Conservation (phyloP, 1,140 invertebrate genomes). For the Dolichoris vasculosae region DNA sequence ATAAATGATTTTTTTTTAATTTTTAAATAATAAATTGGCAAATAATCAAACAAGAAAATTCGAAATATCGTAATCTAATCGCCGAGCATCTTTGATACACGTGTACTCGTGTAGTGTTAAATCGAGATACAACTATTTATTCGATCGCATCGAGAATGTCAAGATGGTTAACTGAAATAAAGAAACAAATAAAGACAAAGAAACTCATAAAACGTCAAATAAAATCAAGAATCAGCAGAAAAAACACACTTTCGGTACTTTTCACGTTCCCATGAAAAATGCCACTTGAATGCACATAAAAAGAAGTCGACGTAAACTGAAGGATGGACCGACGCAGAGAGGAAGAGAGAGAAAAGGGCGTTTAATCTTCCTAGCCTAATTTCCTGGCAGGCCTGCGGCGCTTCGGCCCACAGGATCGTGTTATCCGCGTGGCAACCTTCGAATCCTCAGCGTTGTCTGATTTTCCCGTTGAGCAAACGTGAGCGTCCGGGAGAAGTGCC, state of each 20-base stretch:
- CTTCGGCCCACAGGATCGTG: conserved; percentile 14
- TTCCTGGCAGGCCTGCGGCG: conserved; percentile 36
- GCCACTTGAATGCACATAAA: neutral
- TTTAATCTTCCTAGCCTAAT: conserved; percentile 52
- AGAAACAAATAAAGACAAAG: neutral
- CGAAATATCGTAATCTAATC: too few species aligned
- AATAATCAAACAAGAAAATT: too few species aligned
- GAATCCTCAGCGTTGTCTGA: conserved; percentile 40
- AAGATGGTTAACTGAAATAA: too few species aligned
- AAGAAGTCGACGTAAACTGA: neutral
- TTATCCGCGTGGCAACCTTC: conserved; percentile 37
- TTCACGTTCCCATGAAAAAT: neutral
- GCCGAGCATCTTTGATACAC: too few species aligned
- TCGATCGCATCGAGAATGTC: too few species aligned
- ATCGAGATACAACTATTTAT: too few species aligned
- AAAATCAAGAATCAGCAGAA: neutral
- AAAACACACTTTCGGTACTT: conserved; percentile 25
- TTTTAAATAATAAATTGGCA: too few species aligned
- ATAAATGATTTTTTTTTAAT: too few species aligned
- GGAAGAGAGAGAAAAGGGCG: conserved; percentile 21
- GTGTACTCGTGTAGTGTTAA: too few species aligned
- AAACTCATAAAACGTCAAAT: neutral
- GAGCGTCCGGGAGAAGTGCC: conserved; percentile 16
- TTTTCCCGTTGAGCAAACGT: conserved; percentile 22
- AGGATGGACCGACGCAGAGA: conserved; percentile 21